phyloP scores from a whole-genome alignment of 2,113 vertebrate species.

The Meleagris gallopavo region DNA sequence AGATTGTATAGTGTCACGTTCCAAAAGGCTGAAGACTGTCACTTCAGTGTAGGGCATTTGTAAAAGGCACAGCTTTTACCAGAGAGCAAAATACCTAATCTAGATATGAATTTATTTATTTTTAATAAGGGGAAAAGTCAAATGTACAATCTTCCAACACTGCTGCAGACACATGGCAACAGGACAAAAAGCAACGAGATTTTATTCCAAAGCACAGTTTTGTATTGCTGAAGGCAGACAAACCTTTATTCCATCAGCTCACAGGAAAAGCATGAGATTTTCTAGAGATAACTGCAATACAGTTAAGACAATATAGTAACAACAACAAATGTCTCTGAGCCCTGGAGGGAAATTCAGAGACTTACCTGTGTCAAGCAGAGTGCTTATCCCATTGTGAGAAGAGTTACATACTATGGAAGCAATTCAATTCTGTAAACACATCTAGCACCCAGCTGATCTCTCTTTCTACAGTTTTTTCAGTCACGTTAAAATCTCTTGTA shows the following conservation, averaged over 20 bases:
- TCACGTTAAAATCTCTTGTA: constrained; percentile 10
- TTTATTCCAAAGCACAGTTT: background rate
- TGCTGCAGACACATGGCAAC: background rate
- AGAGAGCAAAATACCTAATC: background rate
- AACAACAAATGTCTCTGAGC: background rate
- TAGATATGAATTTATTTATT: background rate
- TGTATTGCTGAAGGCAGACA: background rate
- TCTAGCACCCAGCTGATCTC: background rate
- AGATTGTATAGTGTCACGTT: background rate
- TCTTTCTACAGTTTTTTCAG: background rate
- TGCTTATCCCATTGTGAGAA: background rate
- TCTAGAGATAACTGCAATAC: background rate
- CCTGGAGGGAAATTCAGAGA: background rate
- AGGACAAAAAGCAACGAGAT: background rate
- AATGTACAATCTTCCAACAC: background rate
- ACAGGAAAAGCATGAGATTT: background rate
- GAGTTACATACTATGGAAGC: background rate
- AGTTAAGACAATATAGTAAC: background rate
- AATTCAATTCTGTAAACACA: background rate
- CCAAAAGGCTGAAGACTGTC: background rate
- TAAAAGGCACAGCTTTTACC: background rate
- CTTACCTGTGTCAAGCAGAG: background rate
- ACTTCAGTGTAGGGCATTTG: background rate
- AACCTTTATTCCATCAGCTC: background rate
- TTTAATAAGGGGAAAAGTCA: background rate